Conservation (phyloP, 2,888 invertebrate species). For the Sinelater perroti region DNA sequence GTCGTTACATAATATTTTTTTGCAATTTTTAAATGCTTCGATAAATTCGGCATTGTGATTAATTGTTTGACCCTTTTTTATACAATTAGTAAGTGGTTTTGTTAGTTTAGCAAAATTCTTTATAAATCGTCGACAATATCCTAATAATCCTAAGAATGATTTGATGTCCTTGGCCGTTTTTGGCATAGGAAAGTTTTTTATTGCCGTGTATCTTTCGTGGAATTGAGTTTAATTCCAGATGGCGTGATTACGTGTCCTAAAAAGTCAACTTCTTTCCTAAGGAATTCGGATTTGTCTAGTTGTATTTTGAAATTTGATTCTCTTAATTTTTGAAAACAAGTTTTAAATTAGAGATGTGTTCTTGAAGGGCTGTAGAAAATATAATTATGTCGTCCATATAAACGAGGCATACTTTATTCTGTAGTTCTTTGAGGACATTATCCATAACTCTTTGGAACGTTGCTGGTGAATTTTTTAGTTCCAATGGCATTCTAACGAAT, state of each 20-base stretch:
- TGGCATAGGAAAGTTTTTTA: constrained; percentile 43
- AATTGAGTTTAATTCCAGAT: constrained; percentile 53
- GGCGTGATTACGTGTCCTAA: constrained; percentile 54
- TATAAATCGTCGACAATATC: constrained; percentile 39
- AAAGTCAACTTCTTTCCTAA: constrained; percentile 51
- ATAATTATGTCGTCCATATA: constrained; percentile 4
- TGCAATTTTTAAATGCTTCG: constrained; percentile 30
- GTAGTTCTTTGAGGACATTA: neutral
- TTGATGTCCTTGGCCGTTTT: constrained; percentile 46
- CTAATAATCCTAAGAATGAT: constrained; percentile 43
- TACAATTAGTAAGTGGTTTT: constrained; percentile 39
- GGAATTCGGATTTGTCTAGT: constrained; percentile 53
- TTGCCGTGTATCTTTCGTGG: constrained; percentile 46
- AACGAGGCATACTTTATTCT: neutral
- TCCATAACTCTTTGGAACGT: constrained; percentile 9
- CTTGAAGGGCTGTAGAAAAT: neutral
- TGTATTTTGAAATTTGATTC: constrained; percentile 51
- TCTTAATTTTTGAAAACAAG: constrained; percentile 33
- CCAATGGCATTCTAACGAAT: constrained; percentile 47
- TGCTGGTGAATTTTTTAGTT: neutral
- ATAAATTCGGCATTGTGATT: constrained; percentile 27
- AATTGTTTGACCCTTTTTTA: constrained; percentile 39
- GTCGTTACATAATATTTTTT: constrained; percentile 32
- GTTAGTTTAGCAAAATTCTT: constrained; percentile 39
- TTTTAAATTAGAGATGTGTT: neutral